Evolutionary conservation across 2,113 vertebrate species (phyloP).

Genomic region (Indri indri): DNA sequence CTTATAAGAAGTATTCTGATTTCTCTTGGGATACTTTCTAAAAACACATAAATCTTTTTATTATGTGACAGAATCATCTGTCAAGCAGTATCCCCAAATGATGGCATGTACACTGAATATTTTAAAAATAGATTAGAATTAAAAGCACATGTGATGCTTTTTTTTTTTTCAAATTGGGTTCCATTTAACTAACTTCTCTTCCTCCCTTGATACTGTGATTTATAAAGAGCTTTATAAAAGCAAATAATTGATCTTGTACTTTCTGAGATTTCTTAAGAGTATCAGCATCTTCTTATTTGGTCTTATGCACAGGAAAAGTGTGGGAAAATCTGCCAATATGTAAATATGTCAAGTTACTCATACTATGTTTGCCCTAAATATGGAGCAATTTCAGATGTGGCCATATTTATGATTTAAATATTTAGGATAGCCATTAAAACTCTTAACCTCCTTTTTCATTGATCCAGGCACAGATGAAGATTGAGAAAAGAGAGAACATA

Average conservation of each 20-base stretch:
- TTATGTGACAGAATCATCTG: slow-evolving; percentile 46
- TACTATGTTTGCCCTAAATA: background rate
- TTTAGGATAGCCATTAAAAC: background rate
- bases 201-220: background rate
- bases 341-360: background rate
- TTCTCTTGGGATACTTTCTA: slow-evolving; percentile 43
- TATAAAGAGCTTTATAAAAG: background rate
- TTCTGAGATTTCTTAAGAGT: background rate
- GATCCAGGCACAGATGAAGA: background rate
- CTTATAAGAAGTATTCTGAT: slow-evolving; percentile 48
- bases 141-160: background rate
- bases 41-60: slow-evolving; percentile 65
- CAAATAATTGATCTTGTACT: background rate
- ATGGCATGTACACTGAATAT: slow-evolving; percentile 23
- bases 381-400: background rate
- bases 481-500: background rate
- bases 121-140: slow-evolving; percentile 48
- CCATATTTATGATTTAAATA: background rate
- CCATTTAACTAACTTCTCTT: slow-evolving; percentile 1
- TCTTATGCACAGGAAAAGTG: background rate
- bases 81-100: slow-evolving; percentile 45
- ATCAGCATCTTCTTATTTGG: background rate
- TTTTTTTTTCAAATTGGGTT: background rate
- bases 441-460: background rate
- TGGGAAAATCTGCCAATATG: background rate